Evolutionary conservation across 2,113 vertebrate species (phyloP).

Genomic region (Lepisosteus oculatus): DNA sequence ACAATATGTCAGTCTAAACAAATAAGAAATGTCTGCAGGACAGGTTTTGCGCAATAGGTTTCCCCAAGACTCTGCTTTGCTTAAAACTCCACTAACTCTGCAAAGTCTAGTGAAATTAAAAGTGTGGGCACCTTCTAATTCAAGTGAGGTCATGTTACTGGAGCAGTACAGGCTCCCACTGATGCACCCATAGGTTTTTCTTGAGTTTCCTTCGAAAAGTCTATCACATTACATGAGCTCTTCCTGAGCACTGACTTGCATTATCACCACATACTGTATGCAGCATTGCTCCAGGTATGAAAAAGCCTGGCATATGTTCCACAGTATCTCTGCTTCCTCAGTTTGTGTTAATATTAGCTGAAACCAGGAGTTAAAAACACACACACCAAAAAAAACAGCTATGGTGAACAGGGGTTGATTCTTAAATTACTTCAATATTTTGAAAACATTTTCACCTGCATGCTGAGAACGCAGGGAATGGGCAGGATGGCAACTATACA

Average conservation of each 20-base stretch:
- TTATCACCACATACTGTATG: background rate
- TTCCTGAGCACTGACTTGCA: background rate
- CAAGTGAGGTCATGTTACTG: too few relatives aligned
- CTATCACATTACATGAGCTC: background rate
- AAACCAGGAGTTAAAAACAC: constrained; percentile 30
- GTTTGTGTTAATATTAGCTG: constrained; percentile 51
- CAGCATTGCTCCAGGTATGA: background rate
- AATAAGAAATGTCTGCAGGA: too few relatives aligned
- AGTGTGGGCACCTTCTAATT: too few relatives aligned
- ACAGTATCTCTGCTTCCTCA: background rate
- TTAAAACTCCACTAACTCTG: too few relatives aligned
- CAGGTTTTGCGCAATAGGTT: too few relatives aligned
- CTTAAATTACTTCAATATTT: constrained; percentile 88
- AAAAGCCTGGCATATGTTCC: background rate
- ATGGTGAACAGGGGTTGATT: constrained; percentile 66
- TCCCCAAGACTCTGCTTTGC: too few relatives aligned
- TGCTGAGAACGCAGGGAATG: constrained; percentile 76
- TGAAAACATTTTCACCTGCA: constrained; percentile 97
- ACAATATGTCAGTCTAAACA: too few relatives aligned
- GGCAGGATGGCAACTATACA: constrained; percentile 82
- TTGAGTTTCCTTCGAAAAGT: background rate
- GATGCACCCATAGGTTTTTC: background rate
- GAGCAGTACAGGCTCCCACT: too few relatives aligned
- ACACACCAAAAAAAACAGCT: constrained; percentile 42
- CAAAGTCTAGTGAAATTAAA: too few relatives aligned